These are phyloP conservation scores for Scrobipalpa costella DNA, from an alignment of 2,888 invertebrate genomes.

Conservation along the genomic window DNA sequence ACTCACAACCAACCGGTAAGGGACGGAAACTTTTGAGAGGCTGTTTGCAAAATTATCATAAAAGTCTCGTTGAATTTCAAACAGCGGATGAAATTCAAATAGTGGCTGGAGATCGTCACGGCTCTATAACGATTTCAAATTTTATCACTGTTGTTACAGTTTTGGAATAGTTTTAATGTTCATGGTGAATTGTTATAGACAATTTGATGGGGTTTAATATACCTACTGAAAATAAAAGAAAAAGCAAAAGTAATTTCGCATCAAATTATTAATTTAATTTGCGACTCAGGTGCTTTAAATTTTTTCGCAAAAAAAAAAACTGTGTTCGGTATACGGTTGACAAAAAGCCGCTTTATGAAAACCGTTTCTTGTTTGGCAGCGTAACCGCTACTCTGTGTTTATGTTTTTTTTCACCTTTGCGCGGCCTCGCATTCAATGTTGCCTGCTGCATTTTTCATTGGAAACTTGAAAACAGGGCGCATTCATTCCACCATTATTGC, in stretches of 20 bases:
- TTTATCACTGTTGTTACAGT: neutral
- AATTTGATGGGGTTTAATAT: too few relatives aligned
- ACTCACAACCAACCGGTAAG: constrained; percentile 58
- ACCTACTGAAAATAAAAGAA: too few relatives aligned
- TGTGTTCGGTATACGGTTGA: constrained; percentile 4
- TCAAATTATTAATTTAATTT: neutral
- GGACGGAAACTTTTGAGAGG: constrained; percentile 43
- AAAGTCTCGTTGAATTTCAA: constrained; percentile 62
- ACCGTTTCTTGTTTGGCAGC: constrained; percentile 58
- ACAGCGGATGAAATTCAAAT: constrained; percentile 59
- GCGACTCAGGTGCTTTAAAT: neutral
- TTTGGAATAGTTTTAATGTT: neutral
- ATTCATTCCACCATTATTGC: constrained; percentile 42
- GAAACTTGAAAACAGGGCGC: constrained; percentile 52
- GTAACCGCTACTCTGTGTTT: constrained; percentile 60
- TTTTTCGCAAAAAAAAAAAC: neutral
- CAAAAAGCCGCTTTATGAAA: constrained; percentile 46
- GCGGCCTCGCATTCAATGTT: constrained; percentile 61
- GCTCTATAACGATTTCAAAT: constrained; percentile 7
- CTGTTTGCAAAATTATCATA: constrained; percentile 54
- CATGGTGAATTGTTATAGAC: neutral
- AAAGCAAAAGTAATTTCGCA: neutral
- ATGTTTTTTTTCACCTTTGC: constrained; percentile 55
- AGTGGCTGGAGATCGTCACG: constrained; percentile 40
- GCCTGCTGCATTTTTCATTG: constrained; percentile 72